Conservation (phyloP, 2,113 vertebrate genomes). For the Ceratotherium simum region DNA sequence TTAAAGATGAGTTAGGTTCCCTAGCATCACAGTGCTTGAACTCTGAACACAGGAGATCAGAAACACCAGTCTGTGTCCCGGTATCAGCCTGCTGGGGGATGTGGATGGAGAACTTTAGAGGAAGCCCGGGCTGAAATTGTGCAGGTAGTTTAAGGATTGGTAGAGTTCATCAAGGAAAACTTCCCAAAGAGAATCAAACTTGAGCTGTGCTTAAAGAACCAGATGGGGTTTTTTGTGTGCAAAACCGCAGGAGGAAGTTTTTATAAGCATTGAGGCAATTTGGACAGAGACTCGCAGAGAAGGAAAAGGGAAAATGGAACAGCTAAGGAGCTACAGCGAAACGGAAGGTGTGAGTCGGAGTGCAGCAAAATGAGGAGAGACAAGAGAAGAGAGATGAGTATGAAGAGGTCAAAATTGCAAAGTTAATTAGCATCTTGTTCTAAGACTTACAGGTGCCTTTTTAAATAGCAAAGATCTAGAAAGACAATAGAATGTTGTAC, state of each 20-base stretch:
- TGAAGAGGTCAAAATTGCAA: neutral
- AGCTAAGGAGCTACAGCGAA: fast-evolving
- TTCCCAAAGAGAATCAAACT: neutral
- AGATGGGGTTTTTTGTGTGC: neutral
- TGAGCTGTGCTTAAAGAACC: neutral
- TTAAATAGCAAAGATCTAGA: neutral
- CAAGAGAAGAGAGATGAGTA: fast-evolving
- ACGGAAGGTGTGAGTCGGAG: fast-evolving
- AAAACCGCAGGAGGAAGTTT: neutral
- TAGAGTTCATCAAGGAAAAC: neutral
- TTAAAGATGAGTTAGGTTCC: neutral
- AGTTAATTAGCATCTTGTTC: fast-evolving
- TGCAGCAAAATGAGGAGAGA: fast-evolving
- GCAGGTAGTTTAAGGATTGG: neutral
- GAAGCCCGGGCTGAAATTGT: fast-evolving
- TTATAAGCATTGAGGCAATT: neutral
- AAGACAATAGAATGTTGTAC: fast-evolving
- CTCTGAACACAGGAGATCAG: neutral
- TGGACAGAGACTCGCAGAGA: neutral
- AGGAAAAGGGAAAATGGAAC: neutral
- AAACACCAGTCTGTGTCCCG: fast-evolving
- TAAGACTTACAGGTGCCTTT: neutral
- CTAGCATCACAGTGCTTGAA: fast-evolving
- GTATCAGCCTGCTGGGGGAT: neutral
- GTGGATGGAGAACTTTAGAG: fast-evolving